These are phyloP conservation scores for Trissonchulus latispiculum DNA, from an alignment of 2,888 invertebrate species.

Conservation along the genomic window DNA sequence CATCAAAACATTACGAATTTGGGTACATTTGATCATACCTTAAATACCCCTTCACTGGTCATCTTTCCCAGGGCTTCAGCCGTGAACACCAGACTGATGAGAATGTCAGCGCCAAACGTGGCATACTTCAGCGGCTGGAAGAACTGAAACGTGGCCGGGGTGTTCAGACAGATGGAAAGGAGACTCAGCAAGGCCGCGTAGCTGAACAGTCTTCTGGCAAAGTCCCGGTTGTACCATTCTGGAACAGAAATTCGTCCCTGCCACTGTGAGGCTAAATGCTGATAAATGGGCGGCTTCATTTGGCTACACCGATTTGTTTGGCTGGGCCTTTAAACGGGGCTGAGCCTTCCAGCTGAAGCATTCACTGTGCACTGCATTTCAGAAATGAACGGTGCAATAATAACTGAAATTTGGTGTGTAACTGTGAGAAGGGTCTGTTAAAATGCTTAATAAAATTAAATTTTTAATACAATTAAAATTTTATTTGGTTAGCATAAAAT, in stretches of 20 bases:
- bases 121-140: slow-evolving; percentile 74
- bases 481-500: too few species aligned
- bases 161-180: slow-evolving; percentile 90
- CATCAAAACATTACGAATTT: too few species aligned
- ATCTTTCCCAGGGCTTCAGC: slow-evolving; percentile 98
- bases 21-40: too few species aligned
- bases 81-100: slow-evolving; percentile 83
- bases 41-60: slow-evolving; percentile 81
- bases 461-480: too few species aligned
- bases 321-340: too few species aligned
- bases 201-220: slow-evolving; percentile 27
- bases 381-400: too few species aligned
- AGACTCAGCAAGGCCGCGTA: slow-evolving; percentile 66
- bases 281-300: background rate
- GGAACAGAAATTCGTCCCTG: slow-evolving; percentile 14
- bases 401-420: too few species aligned
- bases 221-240: slow-evolving; percentile 21
- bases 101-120: slow-evolving; percentile 78
- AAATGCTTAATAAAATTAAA: too few species aligned
- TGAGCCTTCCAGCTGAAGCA: too few species aligned
- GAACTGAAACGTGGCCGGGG: slow-evolving; percentile 86
- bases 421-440: too few species aligned
- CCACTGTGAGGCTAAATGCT: too few species aligned
- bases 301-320: background rate
- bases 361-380: too few species aligned